phyloP scores from a whole-genome alignment of 2,888 invertebrate genomes.

The Sarcophaga variegata region DNA sequence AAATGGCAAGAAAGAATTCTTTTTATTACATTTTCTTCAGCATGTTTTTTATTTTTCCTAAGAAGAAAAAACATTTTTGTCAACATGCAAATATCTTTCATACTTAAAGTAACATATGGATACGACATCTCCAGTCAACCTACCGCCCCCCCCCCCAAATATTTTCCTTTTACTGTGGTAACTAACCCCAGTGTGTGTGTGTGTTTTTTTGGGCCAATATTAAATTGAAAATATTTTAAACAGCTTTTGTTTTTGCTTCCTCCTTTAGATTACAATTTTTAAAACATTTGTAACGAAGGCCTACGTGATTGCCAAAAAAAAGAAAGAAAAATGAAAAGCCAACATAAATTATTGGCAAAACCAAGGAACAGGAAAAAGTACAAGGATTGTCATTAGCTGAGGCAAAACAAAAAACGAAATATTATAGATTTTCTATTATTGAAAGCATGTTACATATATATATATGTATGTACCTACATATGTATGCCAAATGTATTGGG shows the following conservation, averaged over 20 bases:
- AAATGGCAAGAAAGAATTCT: conserved; percentile 40
- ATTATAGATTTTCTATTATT: conserved; percentile 56
- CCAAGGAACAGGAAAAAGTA: neutral
- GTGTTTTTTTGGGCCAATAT: conserved; percentile 15
- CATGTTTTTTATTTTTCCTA: neutral
- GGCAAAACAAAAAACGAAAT: neutral
- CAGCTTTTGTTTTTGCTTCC: conserved; percentile 12
- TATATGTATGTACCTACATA: neutral
- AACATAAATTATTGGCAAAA: conserved; percentile 62
- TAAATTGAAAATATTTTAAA: conserved; percentile 28
- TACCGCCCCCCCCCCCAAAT: neutral
- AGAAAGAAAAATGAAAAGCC: conserved; percentile 37
- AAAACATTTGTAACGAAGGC: conserved; percentile 57
- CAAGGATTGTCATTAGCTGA: neutral
- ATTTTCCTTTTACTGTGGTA: neutral
- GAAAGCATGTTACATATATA: conserved; percentile 18
- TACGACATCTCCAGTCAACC: neutral
- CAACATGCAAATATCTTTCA: conserved; percentile 66
- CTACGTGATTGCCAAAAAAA: conserved; percentile 64
- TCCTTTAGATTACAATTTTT: conserved; percentile 28
- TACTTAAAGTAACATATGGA: conserved; percentile 43
- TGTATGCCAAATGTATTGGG: too few relatives aligned
- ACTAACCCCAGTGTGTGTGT: conserved; percentile 10
- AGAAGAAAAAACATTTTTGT: conserved; percentile 51
- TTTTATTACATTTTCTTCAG: conserved; percentile 14